Evolutionary conservation across 1,140 invertebrate genomes (phyloP), one percentile per base, ranked within the genome.

Genomic region (Zaprionus inermis): DNA sequence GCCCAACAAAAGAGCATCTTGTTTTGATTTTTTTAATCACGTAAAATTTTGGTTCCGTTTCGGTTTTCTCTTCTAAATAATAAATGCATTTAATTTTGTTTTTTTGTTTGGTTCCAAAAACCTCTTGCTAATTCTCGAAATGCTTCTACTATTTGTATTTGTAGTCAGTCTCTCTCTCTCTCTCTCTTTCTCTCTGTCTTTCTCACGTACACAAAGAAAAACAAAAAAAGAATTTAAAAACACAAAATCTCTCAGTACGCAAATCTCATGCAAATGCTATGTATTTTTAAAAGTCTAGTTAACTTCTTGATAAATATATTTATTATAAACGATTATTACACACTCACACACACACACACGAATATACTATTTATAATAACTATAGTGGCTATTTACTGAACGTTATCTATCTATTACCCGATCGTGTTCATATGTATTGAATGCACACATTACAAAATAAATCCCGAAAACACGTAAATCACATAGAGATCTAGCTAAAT

Each of bases 331-430:
- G 61, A 67, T 72, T 66, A 78, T 78, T 79, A 78, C 60, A 24
- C 38, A 44, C 38, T 9, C 4, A 49, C 44, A 38, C 57, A 36
- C 22, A 38, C 55, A 61, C 18, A 67, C 34, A 56, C 18, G 57
- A 30, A 30, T 64, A 71, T 41, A 71, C n/a, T n/a, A n/a, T n/a
- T n/a, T 54, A 77, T 79, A 85, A 86, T 86, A 86, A 82, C 38
- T 84, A 88, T 88, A 89, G 76, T 89, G 79, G 79, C 83, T 89
- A 88, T 89, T 86, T 86, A 86, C 83, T 71, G 57, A 79, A 80
- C 20, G 72, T 72, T 83, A 83, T 83, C 83, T 83, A 83, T 83
- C 79, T 83, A 83, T 71, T 49, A 49, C 44, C 85, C 77, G 85
- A 83, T 81, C 80, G 63, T 79, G 55, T 72, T 59, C 76, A 86